Evolutionary conservation across 1,140 invertebrate genomes (phyloP), one percentile per base, ranked within the genome.

Genomic region (Drosophila pallidifrons): DNA sequence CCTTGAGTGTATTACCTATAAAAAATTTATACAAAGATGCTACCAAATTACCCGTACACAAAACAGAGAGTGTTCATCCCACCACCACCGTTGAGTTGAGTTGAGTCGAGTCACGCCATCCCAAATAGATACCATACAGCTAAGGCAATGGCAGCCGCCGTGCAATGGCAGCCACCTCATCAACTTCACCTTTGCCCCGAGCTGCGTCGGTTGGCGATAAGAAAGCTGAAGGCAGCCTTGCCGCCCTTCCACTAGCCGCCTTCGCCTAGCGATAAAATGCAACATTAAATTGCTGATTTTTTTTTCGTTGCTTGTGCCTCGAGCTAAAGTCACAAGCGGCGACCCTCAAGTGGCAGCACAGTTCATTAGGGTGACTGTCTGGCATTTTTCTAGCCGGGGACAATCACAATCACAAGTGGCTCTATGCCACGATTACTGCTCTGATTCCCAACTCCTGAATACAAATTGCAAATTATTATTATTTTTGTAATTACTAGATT

Each of bases 1-100:
- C 60, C 91, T 82, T 92, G 89, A 92, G 91, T 92, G 88, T 89
- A 92, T 92, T 88, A 92, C 91, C 91, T 92, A 92, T 92, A 92
- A 92, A 92, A 92, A 92, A 91, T 92, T 91, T 92, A 91, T 91
- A 91, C 81, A 87, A 86, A 85, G 77, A 78, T 82, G 86, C 87
- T 90, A 79, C 86, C 87, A 79, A 89, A 89, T 89, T 89, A 79
- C 75, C 72, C 78, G 55, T n/a, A 59, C 60, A 72, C 69, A 60
- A 74, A 74, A 49, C 72, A 32, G 35, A 67, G 52, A 47, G 49
- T 63, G 47, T 58, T n/a, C 49, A 25, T 71, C 32, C 76, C 68
- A 79, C 82, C 79, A 82, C 79, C 77, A 59, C 8, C 82, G n/a
- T n/a, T n/a, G n/a, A n/a, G n/a, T n/a, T n/a, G 72, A 82, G 20